phyloP scores from a whole-genome alignment of 2,113 vertebrate species.

The Hydrolagus affinis region DNA sequence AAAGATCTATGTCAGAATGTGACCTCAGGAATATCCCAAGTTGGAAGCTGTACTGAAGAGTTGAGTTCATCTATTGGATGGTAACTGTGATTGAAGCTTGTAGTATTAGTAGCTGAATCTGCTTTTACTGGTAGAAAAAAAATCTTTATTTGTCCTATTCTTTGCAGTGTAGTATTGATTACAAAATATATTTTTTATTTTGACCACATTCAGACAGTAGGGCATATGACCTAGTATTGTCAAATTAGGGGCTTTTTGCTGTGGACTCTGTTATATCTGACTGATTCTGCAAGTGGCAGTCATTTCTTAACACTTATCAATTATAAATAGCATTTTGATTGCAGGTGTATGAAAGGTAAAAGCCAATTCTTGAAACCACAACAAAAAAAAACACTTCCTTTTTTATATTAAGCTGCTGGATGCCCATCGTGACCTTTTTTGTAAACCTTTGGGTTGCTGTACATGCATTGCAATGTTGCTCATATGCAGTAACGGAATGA shows the following conservation, averaged over 20 bases:
- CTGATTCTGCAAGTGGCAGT: neutral
- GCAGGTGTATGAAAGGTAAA: neutral
- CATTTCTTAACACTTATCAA: neutral
- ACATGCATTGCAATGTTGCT: neutral
- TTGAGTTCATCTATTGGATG: too few species aligned
- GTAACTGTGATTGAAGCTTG: too few species aligned
- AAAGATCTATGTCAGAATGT: too few species aligned
- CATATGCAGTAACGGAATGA: conserved; percentile 3
- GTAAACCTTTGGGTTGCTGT: neutral
- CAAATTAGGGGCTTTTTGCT: neutral
- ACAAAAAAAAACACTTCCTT: neutral
- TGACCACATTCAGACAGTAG: neutral
- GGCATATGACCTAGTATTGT: neutral
- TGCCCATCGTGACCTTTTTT: neutral
- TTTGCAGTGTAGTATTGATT: neutral
- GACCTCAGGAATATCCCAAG: too few species aligned
- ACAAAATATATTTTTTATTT: neutral
- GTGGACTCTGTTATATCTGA: neutral
- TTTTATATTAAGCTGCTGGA: neutral
- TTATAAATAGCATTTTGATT: neutral
- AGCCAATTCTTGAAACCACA: neutral
- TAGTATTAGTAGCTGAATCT: neutral
- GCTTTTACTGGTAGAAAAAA: neutral
- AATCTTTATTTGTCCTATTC: neutral
- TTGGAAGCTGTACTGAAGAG: too few species aligned